Evolutionary conservation across 2,113 vertebrate species (phyloP).

Genomic region (Columbina picui): DNA sequence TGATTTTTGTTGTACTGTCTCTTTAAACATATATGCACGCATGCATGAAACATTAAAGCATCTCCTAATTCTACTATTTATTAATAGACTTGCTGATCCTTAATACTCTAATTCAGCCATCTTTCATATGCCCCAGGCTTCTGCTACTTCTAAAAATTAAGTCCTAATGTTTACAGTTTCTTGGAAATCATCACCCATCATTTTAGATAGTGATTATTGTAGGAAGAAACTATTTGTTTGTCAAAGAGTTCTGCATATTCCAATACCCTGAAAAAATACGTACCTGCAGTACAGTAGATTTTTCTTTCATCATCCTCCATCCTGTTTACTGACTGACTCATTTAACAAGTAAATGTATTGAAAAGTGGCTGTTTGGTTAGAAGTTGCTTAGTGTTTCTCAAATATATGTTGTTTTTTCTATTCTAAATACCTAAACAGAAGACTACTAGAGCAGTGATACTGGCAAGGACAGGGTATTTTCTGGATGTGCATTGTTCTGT

Average conservation of each 20-base stretch:
- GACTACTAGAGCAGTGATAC: background rate
- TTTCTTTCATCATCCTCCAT: background rate
- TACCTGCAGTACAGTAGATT: background rate
- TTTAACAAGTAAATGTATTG: background rate
- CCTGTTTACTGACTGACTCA: background rate
- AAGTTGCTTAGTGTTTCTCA: background rate
- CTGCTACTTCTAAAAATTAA: conserved; percentile 18
- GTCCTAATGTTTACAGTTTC: background rate
- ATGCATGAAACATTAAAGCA: background rate
- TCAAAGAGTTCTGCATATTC: background rate
- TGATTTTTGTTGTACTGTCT: background rate
- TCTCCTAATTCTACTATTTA: background rate
- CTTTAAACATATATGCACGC: background rate
- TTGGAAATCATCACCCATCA: background rate
- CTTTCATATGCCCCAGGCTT: background rate
- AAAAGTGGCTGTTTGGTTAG: background rate
- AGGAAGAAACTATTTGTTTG: background rate
- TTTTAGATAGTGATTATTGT: background rate
- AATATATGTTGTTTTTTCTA: background rate
- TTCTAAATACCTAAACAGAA: background rate
- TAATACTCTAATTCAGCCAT: background rate
- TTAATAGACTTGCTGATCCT: background rate
- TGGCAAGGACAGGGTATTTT: rapidly evolving
- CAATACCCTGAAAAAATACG: background rate
- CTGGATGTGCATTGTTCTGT: background rate